Evolutionary conservation across 1,140 invertebrate genomes (phyloP).

Genomic region (Zaprionus gabonicus): DNA sequence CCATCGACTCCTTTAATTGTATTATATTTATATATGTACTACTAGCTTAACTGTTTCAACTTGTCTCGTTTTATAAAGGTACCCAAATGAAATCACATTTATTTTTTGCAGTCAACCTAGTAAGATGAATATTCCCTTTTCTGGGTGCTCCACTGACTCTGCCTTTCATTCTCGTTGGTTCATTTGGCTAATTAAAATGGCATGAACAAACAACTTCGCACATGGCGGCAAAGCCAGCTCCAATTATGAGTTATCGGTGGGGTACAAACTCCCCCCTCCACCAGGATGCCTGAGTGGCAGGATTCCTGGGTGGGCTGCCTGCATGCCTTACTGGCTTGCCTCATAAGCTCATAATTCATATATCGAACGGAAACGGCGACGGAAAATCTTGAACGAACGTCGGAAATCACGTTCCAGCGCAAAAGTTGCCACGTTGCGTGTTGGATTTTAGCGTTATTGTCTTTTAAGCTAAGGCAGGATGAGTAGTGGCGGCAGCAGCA

Average conservation of each 20-base stretch:
- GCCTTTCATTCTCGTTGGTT: conserved; percentile 28
- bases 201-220: conserved; percentile 62
- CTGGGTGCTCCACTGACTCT: background rate
- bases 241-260: conserved; percentile 63
- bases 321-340: conserved; percentile 16
- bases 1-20: too few relatives aligned
- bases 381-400: conserved; percentile 62
- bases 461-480: conserved; percentile 77
- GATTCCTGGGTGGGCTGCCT: background rate
- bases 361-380: conserved; percentile 56
- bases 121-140: background rate
- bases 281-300: background rate
- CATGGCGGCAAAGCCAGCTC: conserved; percentile 27
- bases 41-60: too few relatives aligned
- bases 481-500: conserved; percentile 10
- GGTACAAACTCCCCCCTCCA: conserved; percentile 49
- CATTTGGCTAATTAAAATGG: conserved; percentile 77
- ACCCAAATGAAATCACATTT: background rate
- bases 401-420: conserved; percentile 73
- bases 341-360: conserved; percentile 71
- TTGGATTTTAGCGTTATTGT: conserved; percentile 76
- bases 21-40: too few relatives aligned
- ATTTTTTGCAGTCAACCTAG: background rate
- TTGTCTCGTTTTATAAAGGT: too few relatives aligned
- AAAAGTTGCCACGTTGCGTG: conserved; percentile 73